These are phyloP conservation scores for Nibea coibor DNA, from an alignment of 2,113 vertebrate species.

Conservation along the genomic window DNA sequence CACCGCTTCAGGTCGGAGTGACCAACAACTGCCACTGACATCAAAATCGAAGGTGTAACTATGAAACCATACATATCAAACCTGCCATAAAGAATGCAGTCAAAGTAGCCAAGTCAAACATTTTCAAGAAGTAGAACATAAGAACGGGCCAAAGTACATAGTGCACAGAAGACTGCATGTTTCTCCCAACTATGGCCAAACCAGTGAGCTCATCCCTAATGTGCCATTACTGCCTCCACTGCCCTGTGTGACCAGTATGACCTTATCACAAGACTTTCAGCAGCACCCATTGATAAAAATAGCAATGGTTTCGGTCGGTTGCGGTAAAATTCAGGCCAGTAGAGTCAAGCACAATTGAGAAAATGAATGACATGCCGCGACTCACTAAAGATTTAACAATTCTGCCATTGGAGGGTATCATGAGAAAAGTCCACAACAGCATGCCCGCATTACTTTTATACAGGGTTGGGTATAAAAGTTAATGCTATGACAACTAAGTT, in stretches of 20 bases:
- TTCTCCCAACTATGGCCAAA: neutral
- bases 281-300: conserved; percentile 31
- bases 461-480: neutral
- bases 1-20: neutral
- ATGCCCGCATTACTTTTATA: neutral
- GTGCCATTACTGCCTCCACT: neutral
- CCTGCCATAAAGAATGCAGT: neutral
- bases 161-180: neutral
- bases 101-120: neutral
- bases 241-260: conserved; percentile 5
- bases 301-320: conserved; percentile 17
- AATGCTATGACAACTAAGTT: neutral
- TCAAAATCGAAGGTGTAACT: neutral
- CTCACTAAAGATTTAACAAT: conserved; percentile 2
- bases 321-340: conserved; percentile 8
- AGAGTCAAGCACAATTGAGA: conserved; percentile 1
- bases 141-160: neutral
- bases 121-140: neutral
- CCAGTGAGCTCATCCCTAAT: neutral
- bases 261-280: conserved; percentile 32
- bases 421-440: neutral
- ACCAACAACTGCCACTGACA: neutral
- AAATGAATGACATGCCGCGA: conserved; percentile 34
- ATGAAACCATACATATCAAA: neutral
- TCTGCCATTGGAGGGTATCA: neutral